A percentile compares a stretch with the other conserved stretches of the same genome.
phyloP scores from a whole-genome alignment of 1,140 invertebrate genomes.

The Drosophila nikananu region DNA sequence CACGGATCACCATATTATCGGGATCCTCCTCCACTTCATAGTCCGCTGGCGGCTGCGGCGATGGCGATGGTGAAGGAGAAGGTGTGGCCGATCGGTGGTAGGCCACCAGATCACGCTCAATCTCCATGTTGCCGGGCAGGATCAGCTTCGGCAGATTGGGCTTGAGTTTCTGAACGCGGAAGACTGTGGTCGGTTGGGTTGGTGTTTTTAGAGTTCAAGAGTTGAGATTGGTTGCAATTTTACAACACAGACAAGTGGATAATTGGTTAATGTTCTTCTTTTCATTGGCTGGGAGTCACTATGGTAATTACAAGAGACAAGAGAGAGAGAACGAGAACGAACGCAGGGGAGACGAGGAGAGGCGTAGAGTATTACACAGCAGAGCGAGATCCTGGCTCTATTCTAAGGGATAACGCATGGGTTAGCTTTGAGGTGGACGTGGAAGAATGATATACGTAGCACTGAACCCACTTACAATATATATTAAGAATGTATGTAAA shows the following conservation, averaged over 20 bases:
- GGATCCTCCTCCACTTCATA: constrained; percentile 84
- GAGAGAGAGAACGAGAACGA: constrained; percentile 15
- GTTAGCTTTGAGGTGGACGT: constrained; percentile 44
- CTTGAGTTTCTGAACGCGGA: constrained; percentile 84
- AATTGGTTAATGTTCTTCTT: constrained; percentile 72
- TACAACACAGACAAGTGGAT: constrained; percentile 71
- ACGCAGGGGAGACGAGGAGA: constrained; percentile 13
- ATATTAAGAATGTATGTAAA: constrained; percentile 11
- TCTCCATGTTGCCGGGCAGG: constrained; percentile 78
- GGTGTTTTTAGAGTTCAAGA: constrained; percentile 67
- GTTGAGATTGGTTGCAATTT: constrained; percentile 53
- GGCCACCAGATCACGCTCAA: constrained; percentile 53
- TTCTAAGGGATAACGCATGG: constrained; percentile 28
- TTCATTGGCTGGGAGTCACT: constrained; percentile 42
- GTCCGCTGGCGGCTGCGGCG: constrained; percentile 75
- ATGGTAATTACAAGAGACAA: constrained; percentile 73
- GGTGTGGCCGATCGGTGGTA: constrained; percentile 55
- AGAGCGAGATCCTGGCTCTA: constrained; percentile 34
- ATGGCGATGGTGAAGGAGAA: constrained; percentile 77
- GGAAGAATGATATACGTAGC: constrained; percentile 47
- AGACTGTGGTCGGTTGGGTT: constrained; percentile 60
- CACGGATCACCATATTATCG: constrained; percentile 82
- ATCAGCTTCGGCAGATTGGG: constrained; percentile 84
- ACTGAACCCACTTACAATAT: constrained; percentile 17
- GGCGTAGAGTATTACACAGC: constrained; percentile 27